phyloP scores from a whole-genome alignment of 64 coral and sea anemone genomes.

The Montipora capricornis region DNA sequence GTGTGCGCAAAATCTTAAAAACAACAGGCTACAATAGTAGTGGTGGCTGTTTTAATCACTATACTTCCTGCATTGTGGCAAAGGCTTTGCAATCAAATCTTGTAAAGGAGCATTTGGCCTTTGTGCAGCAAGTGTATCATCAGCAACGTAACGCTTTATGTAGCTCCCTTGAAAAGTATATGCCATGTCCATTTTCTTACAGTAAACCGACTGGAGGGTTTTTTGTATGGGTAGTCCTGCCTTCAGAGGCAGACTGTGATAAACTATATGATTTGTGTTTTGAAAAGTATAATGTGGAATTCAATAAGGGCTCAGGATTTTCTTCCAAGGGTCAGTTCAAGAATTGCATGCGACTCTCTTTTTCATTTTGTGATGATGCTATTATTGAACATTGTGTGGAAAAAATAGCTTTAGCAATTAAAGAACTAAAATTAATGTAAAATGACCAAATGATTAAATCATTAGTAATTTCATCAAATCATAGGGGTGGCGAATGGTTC shows the following conservation, averaged over 20 bases:
- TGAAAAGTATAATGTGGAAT: constrained; percentile 75
- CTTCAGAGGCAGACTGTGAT: constrained; percentile 58
- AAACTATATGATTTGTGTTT: constrained; percentile 66
- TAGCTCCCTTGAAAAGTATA: constrained; percentile 79
- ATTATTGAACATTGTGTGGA: constrained; percentile 30
- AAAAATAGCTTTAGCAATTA: constrained; percentile 35
- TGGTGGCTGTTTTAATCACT: constrained; percentile 91
- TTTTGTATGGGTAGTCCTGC: constrained; percentile 90
- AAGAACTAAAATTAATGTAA: background rate
- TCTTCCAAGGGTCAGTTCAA: constrained; percentile 80
- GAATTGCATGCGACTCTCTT: constrained; percentile 79
- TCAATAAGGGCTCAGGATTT: constrained; percentile 61
- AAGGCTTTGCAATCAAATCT: constrained; percentile 77
- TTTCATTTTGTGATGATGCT: constrained; percentile 49
- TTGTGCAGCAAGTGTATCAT: constrained; percentile 47
- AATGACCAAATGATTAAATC: background rate
- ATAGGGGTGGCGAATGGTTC: too few relatives aligned
- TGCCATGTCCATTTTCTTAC: constrained; percentile 61
- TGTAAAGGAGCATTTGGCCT: constrained; percentile 68
- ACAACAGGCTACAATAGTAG: constrained; percentile 53
- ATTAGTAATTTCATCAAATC: background rate
- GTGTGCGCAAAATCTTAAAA: constrained; percentile 54
- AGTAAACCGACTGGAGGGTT: constrained; percentile 78
- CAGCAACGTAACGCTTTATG: constrained; percentile 70
- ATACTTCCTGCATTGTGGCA: constrained; percentile 77